Evolutionary conservation across 2,113 vertebrate species (phyloP).

Genomic region (Thomomys bottae): DNA sequence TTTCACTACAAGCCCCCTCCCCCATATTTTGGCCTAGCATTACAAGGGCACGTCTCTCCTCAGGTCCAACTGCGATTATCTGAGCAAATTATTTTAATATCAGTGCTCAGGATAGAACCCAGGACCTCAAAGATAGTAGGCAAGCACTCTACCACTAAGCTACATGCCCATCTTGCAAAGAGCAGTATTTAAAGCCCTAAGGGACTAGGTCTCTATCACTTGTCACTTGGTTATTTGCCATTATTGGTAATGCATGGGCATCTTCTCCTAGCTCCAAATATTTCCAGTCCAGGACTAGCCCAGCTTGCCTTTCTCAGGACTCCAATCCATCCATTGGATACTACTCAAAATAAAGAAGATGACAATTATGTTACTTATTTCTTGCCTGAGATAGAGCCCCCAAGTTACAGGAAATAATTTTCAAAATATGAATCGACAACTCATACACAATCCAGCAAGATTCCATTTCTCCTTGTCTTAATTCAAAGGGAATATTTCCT

Average conservation of each 20-base stretch:
- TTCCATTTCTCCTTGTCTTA: constrained; percentile 19
- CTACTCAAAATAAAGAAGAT: constrained; percentile 1
- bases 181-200: background rate
- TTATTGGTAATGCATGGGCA: background rate
- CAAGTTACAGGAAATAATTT: constrained; percentile 20
- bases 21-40: too few relatives aligned
- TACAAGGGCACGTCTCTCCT: too few relatives aligned
- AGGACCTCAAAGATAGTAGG: too few relatives aligned
- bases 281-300: background rate
- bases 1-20: too few relatives aligned
- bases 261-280: background rate
- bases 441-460: background rate
- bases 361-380: background rate
- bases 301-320: constrained; percentile 6
- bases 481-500: background rate
- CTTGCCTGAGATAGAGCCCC: constrained; percentile 8
- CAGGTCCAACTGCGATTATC: too few relatives aligned
- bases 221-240: background rate
- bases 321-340: background rate
- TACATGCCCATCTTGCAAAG: background rate
- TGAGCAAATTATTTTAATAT: too few relatives aligned
- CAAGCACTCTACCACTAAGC: too few relatives aligned
- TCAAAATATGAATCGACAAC: constrained; percentile 3
- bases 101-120: too few relatives aligned
- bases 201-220: background rate